These are phyloP conservation scores for Henicopernis longicauda DNA, from an alignment of 2,113 vertebrate species.

Conservation along the genomic window DNA sequence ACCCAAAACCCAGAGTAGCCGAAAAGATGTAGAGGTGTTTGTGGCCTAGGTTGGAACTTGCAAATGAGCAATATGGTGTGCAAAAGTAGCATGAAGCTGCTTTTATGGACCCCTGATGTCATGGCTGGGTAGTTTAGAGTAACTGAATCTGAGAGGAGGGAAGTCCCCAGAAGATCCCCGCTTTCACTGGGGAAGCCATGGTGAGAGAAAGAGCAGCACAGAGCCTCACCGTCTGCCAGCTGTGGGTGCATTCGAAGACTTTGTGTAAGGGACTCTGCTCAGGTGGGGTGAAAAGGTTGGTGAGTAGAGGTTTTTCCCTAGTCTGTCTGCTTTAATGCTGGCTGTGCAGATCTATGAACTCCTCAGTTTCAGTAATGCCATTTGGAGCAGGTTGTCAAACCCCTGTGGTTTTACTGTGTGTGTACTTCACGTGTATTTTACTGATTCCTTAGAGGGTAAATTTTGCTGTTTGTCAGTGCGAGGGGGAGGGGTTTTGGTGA, in stretches of 20 bases:
- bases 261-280: background rate
- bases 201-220: background rate
- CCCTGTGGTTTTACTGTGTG: background rate
- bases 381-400: background rate
- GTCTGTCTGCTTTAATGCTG: rapidly evolving
- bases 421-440: background rate
- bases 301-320: background rate
- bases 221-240: background rate
- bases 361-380: rapidly evolving
- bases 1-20: background rate
- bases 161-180: constrained; percentile 26
- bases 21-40: background rate
- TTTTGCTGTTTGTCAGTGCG: background rate
- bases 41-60: background rate
- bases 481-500: background rate
- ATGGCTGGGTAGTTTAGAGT: background rate
- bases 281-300: background rate
- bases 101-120: background rate
- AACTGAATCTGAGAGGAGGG: background rate
- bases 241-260: background rate
- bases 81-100: background rate
- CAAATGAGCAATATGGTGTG: background rate
- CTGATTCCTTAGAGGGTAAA: background rate
- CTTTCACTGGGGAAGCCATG: background rate
- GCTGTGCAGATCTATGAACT: background rate